A percentile compares a stretch with the other conserved stretches of the same genome.
Conservation (phyloP, 2,888 invertebrate genomes). For the Dryomyza anilis region DNA sequence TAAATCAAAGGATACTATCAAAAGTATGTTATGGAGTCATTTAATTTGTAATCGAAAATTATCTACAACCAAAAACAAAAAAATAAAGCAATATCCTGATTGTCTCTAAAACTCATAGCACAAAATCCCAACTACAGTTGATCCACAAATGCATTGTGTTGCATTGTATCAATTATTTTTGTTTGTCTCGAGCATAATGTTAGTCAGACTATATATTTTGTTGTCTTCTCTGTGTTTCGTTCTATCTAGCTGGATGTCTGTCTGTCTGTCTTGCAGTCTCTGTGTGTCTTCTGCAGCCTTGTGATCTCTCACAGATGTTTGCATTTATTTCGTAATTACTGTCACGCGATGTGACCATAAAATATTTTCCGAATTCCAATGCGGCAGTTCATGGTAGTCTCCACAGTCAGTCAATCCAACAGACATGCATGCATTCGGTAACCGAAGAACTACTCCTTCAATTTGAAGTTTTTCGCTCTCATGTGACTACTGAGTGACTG, state of each 20-base stretch:
- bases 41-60: too few relatives aligned
- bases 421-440: not conserved
- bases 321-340: slow-evolving; percentile 58
- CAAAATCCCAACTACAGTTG: not conserved
- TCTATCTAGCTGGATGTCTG: slow-evolving; percentile 1
- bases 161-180: not conserved
- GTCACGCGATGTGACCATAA: slow-evolving; percentile 59
- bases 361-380: slow-evolving; percentile 29
- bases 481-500: too few relatives aligned
- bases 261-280: slow-evolving; percentile 7
- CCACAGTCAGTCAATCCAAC: not conserved
- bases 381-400: slow-evolving; percentile 7
- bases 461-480: not conserved
- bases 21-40: too few relatives aligned
- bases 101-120: not conserved
- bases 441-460: not conserved
- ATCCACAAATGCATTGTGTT: not conserved
- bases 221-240: not conserved
- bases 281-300: slow-evolving; percentile 35
- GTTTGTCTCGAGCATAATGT: too few relatives aligned
- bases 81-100: not conserved
- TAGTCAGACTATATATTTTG: too few relatives aligned
- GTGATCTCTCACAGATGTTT: slow-evolving; percentile 56
- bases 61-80: too few relatives aligned
- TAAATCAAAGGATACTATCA: too few relatives aligned